These are phyloP conservation scores for Thaumatotibia leucotreta DNA, from an alignment of 1,140 invertebrate species.

Conservation along the genomic window DNA sequence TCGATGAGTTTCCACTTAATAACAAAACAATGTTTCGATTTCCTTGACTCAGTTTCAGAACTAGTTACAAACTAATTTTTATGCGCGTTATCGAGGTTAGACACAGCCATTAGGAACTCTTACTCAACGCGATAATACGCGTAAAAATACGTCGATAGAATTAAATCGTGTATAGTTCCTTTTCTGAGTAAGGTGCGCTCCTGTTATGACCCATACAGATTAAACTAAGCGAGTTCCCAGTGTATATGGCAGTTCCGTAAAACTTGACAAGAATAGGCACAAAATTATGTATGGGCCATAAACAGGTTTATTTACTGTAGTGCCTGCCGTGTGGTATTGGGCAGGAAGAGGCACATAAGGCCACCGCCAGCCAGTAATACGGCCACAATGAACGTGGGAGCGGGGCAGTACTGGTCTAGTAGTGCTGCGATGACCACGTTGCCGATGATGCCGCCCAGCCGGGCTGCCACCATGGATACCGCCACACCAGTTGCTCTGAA, in stretches of 20 bases:
- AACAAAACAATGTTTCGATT: not conserved
- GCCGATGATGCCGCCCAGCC: slow-evolving; percentile 90
- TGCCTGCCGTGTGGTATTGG: slow-evolving; percentile 89
- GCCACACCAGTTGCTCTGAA: slow-evolving; percentile 88
- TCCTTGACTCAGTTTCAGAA: not conserved
- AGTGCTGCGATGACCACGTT: slow-evolving; percentile 91
- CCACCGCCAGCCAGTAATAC: slow-evolving; percentile 88
- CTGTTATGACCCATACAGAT: not conserved
- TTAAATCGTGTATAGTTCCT: too few relatives aligned
- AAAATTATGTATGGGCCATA: not conserved
- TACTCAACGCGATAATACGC: not conserved
- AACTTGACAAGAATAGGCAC: too few relatives aligned
- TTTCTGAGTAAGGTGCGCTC: not conserved
- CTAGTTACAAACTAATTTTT: not conserved
- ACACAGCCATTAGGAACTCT: not conserved
- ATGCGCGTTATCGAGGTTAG: not conserved
- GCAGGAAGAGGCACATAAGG: slow-evolving; percentile 88
- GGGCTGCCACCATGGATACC: slow-evolving; percentile 90
- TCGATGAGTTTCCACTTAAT: not conserved
- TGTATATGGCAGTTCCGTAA: not conserved
- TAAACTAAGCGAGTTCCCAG: not conserved
- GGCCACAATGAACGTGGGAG: slow-evolving; percentile 90
- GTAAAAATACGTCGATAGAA: not conserved
- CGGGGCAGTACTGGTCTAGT: slow-evolving; percentile 88
- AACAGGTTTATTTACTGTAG: too few relatives aligned